Evolutionary conservation across 1,140 invertebrate species (phyloP), one percentile per base, ranked within the genome.

Genomic region (Rhyacophila brunnea): DNA sequence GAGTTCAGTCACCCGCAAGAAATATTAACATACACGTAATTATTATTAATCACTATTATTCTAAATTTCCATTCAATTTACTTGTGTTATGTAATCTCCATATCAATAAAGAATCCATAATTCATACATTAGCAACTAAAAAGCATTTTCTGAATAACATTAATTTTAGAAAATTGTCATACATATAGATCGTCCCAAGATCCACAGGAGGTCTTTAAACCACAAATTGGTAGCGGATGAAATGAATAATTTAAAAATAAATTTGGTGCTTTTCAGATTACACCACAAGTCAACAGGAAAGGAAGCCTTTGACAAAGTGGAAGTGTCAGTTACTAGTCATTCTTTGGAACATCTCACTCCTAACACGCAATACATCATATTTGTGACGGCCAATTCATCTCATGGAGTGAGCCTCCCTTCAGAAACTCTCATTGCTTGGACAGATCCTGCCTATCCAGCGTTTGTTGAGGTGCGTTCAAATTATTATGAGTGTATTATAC

Each of bases 371-470:
- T 89, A 91, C 71, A 85, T 90, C 51, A 78, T 89, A 19, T 91
- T 87, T 72, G 86, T 90, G 23, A 84, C 80, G 46, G 89, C 87
- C 1, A 77, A 85, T 20, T 84, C 86, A 1, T 80, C 82, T 2
- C 81, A 85, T 44, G 88, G 88, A 0, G 79, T 82, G 49, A 90
- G 88, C 10, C 68, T 86, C 62, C 85, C 88, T 1, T 91, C 88
- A 1, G 89, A 92, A 73, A 91, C 88, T 0, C 71, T 93, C 2
- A 80, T 92, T 42, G 89, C 88, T 1, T 92, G 90, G 90, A 92
- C 90, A n/a, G 90, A 92, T 75, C 89, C 90, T 1, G 89, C 90
- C 0, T 87, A 90, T 70, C 90, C 90, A 1, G 88, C 90, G 2
- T 90, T 88, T 75, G 89, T 92, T 23, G 90, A 92, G 83, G 89